These are phyloP conservation scores for Neotoma lepida DNA, from an alignment of 2,113 vertebrate species.

Conservation along the genomic window DNA sequence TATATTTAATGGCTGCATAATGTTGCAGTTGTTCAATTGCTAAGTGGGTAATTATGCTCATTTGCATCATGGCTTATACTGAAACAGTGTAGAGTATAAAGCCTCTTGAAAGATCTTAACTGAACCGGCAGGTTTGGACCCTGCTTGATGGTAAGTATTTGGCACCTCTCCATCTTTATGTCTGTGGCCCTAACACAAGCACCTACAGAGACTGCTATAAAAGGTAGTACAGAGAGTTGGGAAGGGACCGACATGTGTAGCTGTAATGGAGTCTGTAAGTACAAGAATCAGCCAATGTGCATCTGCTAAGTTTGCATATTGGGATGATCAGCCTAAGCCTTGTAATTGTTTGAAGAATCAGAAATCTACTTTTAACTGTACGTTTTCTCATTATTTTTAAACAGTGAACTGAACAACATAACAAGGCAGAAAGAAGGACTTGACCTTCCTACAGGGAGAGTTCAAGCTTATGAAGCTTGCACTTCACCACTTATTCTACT, in stretches of 20 bases:
- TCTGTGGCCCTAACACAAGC: not conserved
- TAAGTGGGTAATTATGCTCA: constrained; percentile 62
- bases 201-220: not conserved
- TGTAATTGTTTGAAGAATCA: constrained; percentile 2
- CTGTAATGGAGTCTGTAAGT: not conserved
- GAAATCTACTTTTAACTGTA: not conserved
- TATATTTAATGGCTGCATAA: constrained; percentile 58
- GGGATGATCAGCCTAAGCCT: not conserved
- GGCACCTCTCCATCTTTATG: not conserved
- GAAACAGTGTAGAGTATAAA: constrained; percentile 28
- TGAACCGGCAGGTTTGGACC: not conserved
- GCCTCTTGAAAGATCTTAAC: not conserved
- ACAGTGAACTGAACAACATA: not conserved
- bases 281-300: not conserved
- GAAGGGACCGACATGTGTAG: not conserved
- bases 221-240: not conserved
- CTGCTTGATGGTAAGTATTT: not conserved
- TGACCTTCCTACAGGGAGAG: not conserved
- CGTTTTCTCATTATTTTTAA: not conserved
- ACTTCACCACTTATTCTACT: not conserved
- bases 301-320: not conserved
- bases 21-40: constrained; percentile 56
- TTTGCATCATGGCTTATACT: not conserved
- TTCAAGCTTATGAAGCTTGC: not conserved
- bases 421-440: not conserved